Percentiles rank a stretch among this genome's conserved stretches.
Conservation (phyloP, 2,113 vertebrate genomes). For the Hydrochoerus hydrochaeris region DNA sequence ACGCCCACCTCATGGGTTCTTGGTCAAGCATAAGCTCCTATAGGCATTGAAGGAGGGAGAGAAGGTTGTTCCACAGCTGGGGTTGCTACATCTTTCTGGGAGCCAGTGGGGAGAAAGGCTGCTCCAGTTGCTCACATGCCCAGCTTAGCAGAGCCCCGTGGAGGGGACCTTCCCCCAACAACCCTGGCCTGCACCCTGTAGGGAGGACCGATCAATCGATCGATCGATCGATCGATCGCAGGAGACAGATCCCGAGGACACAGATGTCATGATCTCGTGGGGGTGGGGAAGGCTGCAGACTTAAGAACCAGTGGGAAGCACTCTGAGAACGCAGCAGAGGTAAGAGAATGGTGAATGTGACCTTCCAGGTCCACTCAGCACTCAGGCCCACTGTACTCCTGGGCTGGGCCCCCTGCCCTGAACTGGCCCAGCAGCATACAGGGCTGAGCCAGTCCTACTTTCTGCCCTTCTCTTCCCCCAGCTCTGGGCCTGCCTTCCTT, state of each 20-base stretch:
- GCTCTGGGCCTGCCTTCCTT: not conserved
- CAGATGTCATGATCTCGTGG: accelerated
- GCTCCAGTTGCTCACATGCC: not conserved
- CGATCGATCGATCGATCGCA: no score
- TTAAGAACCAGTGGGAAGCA: not conserved
- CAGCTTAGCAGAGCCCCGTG: not conserved
- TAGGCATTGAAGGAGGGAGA: not conserved
- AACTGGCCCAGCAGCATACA: not conserved
- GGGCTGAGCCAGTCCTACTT: not conserved
- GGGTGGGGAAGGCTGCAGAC: no score
- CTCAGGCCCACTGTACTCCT: not conserved
- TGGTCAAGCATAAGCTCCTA: not conserved
- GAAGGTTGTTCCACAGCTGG: not conserved
- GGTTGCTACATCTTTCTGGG: not conserved
- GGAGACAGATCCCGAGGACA: not conserved
- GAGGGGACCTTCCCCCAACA: not conserved
- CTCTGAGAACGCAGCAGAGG: not conserved
- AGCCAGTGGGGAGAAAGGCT: accelerated
- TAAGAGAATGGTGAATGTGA: no score
- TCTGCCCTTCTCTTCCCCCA: not conserved
- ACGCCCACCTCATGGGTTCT: not conserved
- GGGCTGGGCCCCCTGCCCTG: not conserved
- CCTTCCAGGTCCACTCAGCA: no score
- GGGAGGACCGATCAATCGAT: no score
- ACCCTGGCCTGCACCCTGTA: accelerated